Evolutionary conservation across 1,140 invertebrate species (phyloP).

Genomic region (Drosophila pruinosa): DNA sequence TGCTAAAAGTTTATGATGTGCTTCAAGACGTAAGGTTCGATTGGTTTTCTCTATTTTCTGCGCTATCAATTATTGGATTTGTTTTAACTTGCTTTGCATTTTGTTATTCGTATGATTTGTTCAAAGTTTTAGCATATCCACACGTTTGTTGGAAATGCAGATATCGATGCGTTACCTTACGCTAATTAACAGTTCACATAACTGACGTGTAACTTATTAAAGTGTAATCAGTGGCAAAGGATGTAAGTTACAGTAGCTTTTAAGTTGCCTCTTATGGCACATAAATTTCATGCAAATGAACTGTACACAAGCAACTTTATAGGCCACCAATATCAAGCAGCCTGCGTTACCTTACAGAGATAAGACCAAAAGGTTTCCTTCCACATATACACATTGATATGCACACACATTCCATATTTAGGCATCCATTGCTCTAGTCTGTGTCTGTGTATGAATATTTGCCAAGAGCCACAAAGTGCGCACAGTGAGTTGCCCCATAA

Average conservation of each 20-base stretch:
- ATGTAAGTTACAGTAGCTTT: conserved; percentile 1
- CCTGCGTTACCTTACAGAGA: neutral
- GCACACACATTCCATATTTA: conserved; percentile 8
- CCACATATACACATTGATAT: conserved; percentile 1
- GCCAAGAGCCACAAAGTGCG: conserved; percentile 60
- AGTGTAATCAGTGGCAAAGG: conserved; percentile 23
- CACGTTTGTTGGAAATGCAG: neutral
- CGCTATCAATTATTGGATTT: conserved; percentile 39
- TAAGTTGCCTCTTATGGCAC: conserved; percentile 28
- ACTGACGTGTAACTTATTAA: conserved; percentile 5
- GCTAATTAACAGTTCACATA: conserved; percentile 28
- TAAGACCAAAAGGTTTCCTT: conserved; percentile 10
- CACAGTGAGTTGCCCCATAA: conserved; percentile 39
- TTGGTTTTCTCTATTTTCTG: conserved; percentile 46
- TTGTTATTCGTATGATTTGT: neutral
- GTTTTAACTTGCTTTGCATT: neutral
- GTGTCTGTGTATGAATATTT: conserved; percentile 28
- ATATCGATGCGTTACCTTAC: neutral
- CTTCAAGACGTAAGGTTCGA: conserved; percentile 50
- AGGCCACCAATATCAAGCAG: conserved; percentile 1
- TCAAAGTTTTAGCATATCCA: neutral
- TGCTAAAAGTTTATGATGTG: conserved; percentile 64
- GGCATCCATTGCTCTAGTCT: neutral
- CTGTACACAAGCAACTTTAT: conserved; percentile 44
- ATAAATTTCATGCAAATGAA: conserved; percentile 66